These are phyloP conservation scores for Pseudochaenichthys georgianus DNA, from an alignment of 2,797 vertebrate genomes.

Conservation along the genomic window DNA sequence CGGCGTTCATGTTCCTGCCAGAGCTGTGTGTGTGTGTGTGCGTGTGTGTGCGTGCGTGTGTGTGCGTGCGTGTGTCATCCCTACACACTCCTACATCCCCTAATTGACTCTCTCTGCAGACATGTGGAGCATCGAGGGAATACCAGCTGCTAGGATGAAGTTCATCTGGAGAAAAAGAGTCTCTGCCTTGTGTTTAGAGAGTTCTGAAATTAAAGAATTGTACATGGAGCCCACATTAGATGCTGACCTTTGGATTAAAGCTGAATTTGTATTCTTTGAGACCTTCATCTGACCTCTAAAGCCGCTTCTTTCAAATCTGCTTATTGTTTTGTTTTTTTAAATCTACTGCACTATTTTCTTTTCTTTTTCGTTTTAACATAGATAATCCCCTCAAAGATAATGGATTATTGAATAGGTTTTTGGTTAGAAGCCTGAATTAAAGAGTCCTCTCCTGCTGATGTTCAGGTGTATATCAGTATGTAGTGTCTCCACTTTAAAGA, in stretches of 20 bases:
- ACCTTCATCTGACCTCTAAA: not conserved
- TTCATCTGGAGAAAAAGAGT: conserved; percentile 63
- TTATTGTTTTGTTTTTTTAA: not conserved
- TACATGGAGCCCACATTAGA: not conserved
- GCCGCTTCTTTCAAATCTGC: not conserved
- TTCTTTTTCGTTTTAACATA: no score
- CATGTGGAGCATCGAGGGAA: conserved; percentile 64
- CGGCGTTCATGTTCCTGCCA: conserved; percentile 44
- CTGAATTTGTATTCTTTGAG: not conserved
- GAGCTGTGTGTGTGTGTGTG: conserved; percentile 7
- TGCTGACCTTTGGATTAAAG: not conserved
- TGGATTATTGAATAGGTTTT: no score
- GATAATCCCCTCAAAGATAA: no score
- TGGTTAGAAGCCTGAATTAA: no score
- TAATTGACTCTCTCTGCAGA: conserved; percentile 40
- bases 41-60: no score
- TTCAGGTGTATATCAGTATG: no score
- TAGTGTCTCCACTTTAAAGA: no score
- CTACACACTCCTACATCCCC: not conserved
- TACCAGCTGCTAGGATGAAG: conserved; percentile 54
- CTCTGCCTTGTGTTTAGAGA: conserved; percentile 44
- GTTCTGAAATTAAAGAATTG: conserved; percentile 8
- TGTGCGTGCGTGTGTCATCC: no score
- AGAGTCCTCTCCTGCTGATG: no score
- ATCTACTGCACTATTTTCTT: not conserved